These are phyloP conservation scores for Platyscapa corneri DNA, from an alignment of 1,140 invertebrate species.

Conservation along the genomic window DNA sequence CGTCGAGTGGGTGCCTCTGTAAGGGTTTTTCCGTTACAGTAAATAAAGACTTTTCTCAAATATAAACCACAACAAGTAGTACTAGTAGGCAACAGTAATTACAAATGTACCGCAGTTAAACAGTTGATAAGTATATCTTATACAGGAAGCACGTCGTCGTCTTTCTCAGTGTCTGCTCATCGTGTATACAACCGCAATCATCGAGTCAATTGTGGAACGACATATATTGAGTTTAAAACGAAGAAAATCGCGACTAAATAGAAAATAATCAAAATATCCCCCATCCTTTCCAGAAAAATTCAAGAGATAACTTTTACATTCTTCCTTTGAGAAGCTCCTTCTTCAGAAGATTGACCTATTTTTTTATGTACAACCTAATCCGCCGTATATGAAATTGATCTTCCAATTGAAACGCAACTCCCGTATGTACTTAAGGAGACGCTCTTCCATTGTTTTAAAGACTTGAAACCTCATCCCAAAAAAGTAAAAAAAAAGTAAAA, in stretches of 20 bases:
- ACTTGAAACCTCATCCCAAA: background rate
- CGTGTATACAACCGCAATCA: slow-evolving; percentile 63
- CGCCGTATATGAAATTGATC: slow-evolving; percentile 5
- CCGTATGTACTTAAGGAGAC: background rate
- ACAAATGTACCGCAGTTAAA: slow-evolving; percentile 73
- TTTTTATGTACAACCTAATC: slow-evolving; percentile 11
- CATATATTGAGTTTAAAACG: background rate
- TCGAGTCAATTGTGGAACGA: slow-evolving; percentile 53
- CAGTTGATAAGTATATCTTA: slow-evolving; percentile 71
- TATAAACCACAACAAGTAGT: slow-evolving; percentile 74
- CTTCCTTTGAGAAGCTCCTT: slow-evolving; percentile 3
- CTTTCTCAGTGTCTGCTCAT: slow-evolving; percentile 71
- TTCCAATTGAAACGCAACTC: slow-evolving; percentile 36
- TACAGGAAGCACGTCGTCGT: slow-evolving; percentile 72
- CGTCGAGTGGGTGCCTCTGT: slow-evolving; percentile 73
- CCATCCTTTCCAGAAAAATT: background rate
- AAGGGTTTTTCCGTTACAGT: slow-evolving; percentile 75
- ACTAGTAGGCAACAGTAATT: slow-evolving; percentile 71
- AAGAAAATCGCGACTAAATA: background rate
- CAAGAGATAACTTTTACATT: slow-evolving; percentile 3
- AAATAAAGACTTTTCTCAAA: slow-evolving; percentile 71
- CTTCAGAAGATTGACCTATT: background rate
- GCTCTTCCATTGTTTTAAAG: slow-evolving; percentile 38
- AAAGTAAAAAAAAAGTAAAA: slow-evolving; percentile 29
- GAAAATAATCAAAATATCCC: slow-evolving; percentile 10